A percentile compares a stretch with the other conserved stretches of the same genome.
Evolutionary conservation across 2,888 invertebrate genomes (phyloP).

Genomic region (Archips xylosteana): DNA sequence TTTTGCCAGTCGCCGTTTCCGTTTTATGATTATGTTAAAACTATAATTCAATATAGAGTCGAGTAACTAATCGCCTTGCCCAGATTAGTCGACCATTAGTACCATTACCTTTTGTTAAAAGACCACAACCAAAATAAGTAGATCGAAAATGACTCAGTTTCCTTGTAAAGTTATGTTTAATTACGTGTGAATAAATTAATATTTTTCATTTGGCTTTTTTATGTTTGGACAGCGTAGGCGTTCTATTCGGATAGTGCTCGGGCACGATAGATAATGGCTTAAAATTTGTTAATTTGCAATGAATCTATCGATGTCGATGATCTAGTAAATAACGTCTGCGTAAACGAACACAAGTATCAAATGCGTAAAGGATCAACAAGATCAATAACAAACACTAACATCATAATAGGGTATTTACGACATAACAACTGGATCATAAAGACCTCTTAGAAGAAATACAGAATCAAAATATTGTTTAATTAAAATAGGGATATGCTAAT

Average conservation of each 20-base stretch:
- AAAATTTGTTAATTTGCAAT: conserved; percentile 4
- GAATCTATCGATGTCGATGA: conserved; percentile 26
- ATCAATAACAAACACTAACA: conserved; percentile 9
- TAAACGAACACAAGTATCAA: conserved; percentile 14
- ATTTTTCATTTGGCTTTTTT: conserved; percentile 11
- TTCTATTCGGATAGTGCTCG: too few relatives aligned
- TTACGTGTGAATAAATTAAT: conserved; percentile 15
- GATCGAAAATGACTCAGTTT: background rate
- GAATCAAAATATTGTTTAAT: conserved; percentile 15
- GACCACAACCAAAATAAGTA: conserved; percentile 3
- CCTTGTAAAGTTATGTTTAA: conserved; percentile 2
- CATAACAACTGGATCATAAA: conserved; percentile 20
- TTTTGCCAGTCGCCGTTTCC: conserved; percentile 24
- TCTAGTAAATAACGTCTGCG: conserved; percentile 12
- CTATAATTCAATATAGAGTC: conserved; percentile 29
- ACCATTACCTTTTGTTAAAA: conserved; percentile 18
- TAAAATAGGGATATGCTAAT: conserved; percentile 46
- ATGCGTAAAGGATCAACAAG: conserved; percentile 15
- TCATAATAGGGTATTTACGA: conserved; percentile 26
- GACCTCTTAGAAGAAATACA: conserved; percentile 1
- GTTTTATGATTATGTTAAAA: conserved; percentile 27
- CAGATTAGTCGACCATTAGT: conserved; percentile 10
- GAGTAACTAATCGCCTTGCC: conserved; percentile 11
- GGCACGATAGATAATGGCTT: background rate
- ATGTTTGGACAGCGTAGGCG: conserved; percentile 24